Conservation (phyloP, 2,797 vertebrate genomes). For the Melanotaenia nigrans region DNA sequence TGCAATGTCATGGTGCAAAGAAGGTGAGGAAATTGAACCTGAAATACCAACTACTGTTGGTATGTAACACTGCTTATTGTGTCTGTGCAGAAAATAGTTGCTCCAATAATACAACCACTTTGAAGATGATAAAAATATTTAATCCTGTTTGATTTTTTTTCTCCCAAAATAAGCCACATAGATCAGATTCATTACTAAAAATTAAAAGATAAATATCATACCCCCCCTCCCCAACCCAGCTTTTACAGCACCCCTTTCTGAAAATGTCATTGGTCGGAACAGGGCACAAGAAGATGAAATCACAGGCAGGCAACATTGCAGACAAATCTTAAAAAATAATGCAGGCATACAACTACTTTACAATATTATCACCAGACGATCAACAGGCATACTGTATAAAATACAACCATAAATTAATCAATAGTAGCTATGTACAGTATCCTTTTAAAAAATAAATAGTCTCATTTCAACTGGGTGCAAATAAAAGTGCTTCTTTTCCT, state of each 20-base stretch:
- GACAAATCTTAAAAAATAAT: slow-evolving; percentile 70
- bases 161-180: slow-evolving; percentile 73
- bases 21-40: slow-evolving; percentile 29
- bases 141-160: slow-evolving; percentile 62
- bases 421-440: slow-evolving; percentile 72
- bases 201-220: slow-evolving; percentile 54
- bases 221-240: slow-evolving; percentile 23
- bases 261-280: slow-evolving; percentile 54
- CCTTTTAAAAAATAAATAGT: slow-evolving; percentile 77
- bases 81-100: slow-evolving; percentile 16
- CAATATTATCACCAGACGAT: slow-evolving; percentile 72
- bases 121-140: slow-evolving; percentile 83
- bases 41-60: slow-evolving; percentile 21
- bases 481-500: slow-evolving; percentile 75
- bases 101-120: slow-evolving; percentile 33
- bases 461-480: slow-evolving; percentile 73
- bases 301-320: slow-evolving; percentile 81
- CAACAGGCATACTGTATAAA: slow-evolving; percentile 82
- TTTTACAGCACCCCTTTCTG: slow-evolving; percentile 29
- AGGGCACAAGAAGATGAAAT: slow-evolving; percentile 71
- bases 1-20: slow-evolving; percentile 16
- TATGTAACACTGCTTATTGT: slow-evolving; percentile 15
- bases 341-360: slow-evolving; percentile 76
- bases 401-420: slow-evolving; percentile 72
- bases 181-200: slow-evolving; percentile 69